Evolutionary conservation across 2,888 invertebrate genomes (phyloP).

Genomic region (Archips crataeganus): DNA sequence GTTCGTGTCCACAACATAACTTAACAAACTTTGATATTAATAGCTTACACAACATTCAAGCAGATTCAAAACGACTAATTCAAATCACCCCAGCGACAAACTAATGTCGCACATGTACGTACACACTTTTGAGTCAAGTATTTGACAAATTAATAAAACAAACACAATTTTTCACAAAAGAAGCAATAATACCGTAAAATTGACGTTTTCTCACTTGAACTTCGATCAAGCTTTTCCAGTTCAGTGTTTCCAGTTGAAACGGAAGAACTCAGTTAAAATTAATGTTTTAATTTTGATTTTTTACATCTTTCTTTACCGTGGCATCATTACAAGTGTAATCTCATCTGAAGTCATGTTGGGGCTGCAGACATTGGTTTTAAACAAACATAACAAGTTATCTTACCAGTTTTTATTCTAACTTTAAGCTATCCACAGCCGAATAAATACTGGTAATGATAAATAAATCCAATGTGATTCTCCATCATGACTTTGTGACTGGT

Average conservation of each 20-base stretch:
- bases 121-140: constrained; percentile 36
- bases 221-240: constrained; percentile 56
- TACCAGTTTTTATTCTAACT: constrained; percentile 7
- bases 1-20: constrained; percentile 94
- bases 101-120: constrained; percentile 38
- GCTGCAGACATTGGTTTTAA: constrained; percentile 55
- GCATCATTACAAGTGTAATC: constrained; percentile 29
- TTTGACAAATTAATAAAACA: constrained; percentile 11
- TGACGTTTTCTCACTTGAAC: constrained; percentile 45
- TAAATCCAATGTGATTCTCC: constrained; percentile 66
- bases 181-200: constrained; percentile 14
- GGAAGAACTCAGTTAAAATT: constrained; percentile 56
- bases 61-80: constrained; percentile 44
- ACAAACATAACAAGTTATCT: constrained; percentile 12
- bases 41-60: constrained; percentile 47
- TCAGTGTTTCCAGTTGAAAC: constrained; percentile 59
- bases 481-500: constrained; percentile 68
- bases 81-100: constrained; percentile 4
- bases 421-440: background rate
- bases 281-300: constrained; percentile 53
- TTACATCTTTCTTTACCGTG: constrained; percentile 49
- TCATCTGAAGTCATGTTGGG: constrained; percentile 66
- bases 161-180: constrained; percentile 17
- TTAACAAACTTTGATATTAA: constrained; percentile 55
- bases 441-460: constrained; percentile 34